phyloP scores from a whole-genome alignment of 2,113 vertebrate genomes.

The Hyperopisus bebe region DNA sequence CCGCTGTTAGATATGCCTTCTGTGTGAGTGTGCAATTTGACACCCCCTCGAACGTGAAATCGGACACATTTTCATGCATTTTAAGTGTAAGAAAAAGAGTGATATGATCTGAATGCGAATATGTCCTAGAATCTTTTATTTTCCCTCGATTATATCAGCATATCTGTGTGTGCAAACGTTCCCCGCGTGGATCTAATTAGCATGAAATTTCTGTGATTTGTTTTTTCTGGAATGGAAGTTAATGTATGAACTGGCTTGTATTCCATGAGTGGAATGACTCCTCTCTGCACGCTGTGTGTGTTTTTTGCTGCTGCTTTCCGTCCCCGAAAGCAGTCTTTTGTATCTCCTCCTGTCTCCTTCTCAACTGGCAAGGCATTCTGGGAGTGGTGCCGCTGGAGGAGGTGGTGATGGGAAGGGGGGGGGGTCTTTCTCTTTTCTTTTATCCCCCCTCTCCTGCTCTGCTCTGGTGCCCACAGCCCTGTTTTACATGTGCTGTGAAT shows the following conservation, averaged over 20 bases:
- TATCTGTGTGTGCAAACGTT: neutral
- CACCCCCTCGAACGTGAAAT: neutral
- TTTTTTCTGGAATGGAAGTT: neutral
- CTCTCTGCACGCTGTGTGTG: neutral
- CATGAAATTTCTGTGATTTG: neutral
- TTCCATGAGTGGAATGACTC: neutral
- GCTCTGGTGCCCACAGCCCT: neutral
- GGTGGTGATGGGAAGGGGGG: neutral
- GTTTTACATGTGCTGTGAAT: neutral
- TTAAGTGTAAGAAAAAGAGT: neutral
- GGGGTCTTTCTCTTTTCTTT: neutral
- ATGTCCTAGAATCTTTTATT: neutral
- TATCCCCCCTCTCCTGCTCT: neutral
- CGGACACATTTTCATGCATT: neutral
- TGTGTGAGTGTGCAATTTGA: neutral
- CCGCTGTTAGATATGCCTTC: neutral
- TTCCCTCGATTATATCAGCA: neutral
- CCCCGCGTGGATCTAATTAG: neutral
- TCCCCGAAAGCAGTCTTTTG: neutral
- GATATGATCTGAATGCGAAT: neutral
- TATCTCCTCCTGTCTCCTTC: neutral
- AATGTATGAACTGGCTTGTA: neutral
- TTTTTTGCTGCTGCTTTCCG: neutral
- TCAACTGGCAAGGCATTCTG: neutral
- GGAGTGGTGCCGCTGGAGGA: neutral